Conservation (phyloP, 1,140 invertebrate genomes). For the Geopemphigus sp. region DNA sequence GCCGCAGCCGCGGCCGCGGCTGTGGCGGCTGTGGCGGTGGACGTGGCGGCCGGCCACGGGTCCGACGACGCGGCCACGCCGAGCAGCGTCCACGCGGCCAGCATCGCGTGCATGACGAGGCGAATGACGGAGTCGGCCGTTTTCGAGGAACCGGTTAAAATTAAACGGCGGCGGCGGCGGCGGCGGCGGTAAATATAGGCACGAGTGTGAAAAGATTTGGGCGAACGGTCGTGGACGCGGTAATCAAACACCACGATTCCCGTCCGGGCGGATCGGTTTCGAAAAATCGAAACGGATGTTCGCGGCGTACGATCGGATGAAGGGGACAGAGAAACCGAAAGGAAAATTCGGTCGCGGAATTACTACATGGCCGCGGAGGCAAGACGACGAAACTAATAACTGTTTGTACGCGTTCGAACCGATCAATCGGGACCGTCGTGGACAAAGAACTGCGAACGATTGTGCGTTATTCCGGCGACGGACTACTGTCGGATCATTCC, state of each 20-base stretch:
- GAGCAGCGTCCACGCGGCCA: slow-evolving; percentile 36
- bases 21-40: slow-evolving; percentile 11
- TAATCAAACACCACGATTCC: neutral
- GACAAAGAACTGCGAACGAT: neutral
- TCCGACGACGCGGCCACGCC: slow-evolving; percentile 19
- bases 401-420: too few species aligned
- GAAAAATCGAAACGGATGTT: too few species aligned
- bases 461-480: neutral
- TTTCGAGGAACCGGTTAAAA: neutral
- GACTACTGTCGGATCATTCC: slow-evolving; percentile 8
- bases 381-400: too few species aligned
- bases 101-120: neutral
- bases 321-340: neutral
- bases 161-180: neutral
- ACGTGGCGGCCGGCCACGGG: neutral
- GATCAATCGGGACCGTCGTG: neutral
- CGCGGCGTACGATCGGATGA: too few species aligned
- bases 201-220: too few species aligned
- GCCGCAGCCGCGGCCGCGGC: neutral
- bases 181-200: neutral
- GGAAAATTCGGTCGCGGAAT: neutral
- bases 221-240: too few species aligned
- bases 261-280: neutral
- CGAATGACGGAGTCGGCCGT: neutral
- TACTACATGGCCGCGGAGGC: slow-evolving; percentile 3